These are phyloP conservation scores for Acanthococcus lagerstroemiae DNA, from an alignment of 2,888 invertebrate genomes.

Conservation along the genomic window DNA sequence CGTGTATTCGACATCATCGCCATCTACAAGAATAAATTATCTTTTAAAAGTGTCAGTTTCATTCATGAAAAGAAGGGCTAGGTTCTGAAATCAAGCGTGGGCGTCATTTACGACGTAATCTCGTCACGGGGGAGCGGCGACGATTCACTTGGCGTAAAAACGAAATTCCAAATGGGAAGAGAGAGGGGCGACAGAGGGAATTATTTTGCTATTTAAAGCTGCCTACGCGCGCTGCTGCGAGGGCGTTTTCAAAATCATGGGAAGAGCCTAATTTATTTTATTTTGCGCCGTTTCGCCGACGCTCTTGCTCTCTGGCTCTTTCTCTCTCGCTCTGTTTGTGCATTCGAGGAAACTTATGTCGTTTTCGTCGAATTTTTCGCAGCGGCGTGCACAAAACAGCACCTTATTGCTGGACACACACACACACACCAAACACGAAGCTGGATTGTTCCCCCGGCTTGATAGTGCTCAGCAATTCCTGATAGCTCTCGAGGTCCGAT, in stretches of 20 bases:
- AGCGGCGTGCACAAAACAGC: no score
- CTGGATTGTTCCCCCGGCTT: no score
- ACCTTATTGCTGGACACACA: no score
- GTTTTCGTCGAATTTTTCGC: no score
- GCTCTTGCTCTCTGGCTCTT: slow-evolving; percentile 6
- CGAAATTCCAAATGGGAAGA: neutral
- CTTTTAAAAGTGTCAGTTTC: slow-evolving; percentile 23
- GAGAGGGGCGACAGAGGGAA: neutral
- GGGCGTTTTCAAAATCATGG: slow-evolving; percentile 23
- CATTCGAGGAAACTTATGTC: no score
- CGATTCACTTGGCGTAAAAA: neutral
- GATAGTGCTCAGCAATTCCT: no score
- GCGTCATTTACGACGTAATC: slow-evolving; percentile 28
- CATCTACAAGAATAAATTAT: slow-evolving; percentile 1
- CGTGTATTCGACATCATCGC: neutral
- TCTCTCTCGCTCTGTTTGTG: no score
- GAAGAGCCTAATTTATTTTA: slow-evolving; percentile 27
- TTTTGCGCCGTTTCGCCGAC: slow-evolving; percentile 23
- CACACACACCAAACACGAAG: no score
- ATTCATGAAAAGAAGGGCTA: slow-evolving; percentile 27
- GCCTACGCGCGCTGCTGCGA: slow-evolving; percentile 19
- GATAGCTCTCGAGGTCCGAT: no score
- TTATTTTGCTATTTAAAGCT: slow-evolving; percentile 26
- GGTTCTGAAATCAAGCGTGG: slow-evolving; percentile 18
- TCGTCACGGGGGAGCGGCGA: slow-evolving; percentile 17